Conservation (phyloP, 2,888 invertebrate species). For the Penaeus monodon region DNA sequence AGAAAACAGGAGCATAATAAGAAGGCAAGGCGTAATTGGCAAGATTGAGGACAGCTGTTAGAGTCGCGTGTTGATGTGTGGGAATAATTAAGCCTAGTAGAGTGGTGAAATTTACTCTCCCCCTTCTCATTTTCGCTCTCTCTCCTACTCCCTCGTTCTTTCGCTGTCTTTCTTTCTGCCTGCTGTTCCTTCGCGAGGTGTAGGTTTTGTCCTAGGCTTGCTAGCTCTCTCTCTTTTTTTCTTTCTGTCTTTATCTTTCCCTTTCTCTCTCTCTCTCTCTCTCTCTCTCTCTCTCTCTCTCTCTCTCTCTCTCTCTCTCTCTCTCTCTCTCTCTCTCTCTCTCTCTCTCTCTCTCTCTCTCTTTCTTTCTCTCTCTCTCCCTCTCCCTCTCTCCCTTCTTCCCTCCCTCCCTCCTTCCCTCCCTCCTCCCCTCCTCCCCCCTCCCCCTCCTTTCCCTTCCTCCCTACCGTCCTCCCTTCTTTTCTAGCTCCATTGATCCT, state of each 20-base stretch:
- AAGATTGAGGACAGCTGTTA: too few species aligned
- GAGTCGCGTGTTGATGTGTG: too few species aligned
- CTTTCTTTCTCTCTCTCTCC: conserved; percentile 8
- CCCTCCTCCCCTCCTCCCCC: background rate
- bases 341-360: conserved; percentile 14
- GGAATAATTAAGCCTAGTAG: too few species aligned
- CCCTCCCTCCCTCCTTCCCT: background rate
- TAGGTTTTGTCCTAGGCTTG: background rate
- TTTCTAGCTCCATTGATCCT: background rate
- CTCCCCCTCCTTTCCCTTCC: background rate
- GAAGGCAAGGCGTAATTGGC: too few species aligned
- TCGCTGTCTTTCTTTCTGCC: too few species aligned
- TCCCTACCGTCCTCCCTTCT: background rate
- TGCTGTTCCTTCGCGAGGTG: background rate
- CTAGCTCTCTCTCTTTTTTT: background rate
- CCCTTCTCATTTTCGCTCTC: background rate
- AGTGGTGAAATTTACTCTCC: background rate
- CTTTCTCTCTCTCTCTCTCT: conserved; percentile 11
- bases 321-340: conserved; percentile 14
- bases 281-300: background rate
- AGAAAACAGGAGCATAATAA: too few species aligned
- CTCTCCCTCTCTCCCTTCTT: conserved; percentile 1
- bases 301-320: conserved; percentile 16
- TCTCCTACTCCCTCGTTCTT: background rate
- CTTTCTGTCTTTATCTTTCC: too few species aligned